Conservation (phyloP, 2,113 vertebrate genomes). For the Zosterops borbonicus region DNA sequence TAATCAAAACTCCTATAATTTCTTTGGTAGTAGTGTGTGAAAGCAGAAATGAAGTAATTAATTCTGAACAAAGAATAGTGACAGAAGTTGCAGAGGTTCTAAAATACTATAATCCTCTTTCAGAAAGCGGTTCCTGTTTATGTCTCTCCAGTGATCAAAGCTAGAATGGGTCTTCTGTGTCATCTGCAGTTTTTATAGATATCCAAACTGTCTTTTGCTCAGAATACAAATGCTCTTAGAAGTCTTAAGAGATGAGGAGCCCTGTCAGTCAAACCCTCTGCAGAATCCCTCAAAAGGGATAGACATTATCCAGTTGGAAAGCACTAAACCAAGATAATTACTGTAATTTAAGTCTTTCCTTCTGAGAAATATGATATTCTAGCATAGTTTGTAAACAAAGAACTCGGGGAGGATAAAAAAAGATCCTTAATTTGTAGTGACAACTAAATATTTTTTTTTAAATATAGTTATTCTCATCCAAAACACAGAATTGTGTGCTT, state of each 20-base stretch:
- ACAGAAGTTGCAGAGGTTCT: neutral
- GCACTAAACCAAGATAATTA: neutral
- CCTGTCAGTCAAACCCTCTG: neutral
- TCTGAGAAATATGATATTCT: neutral
- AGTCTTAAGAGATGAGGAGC: neutral
- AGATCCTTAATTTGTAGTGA: neutral
- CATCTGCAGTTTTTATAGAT: neutral
- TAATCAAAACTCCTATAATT: neutral
- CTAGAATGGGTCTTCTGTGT: neutral
- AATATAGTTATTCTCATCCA: neutral
- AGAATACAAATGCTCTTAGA: neutral
- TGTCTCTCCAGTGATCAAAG: conserved; percentile 50
- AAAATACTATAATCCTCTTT: conserved; percentile 39
- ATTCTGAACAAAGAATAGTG: conserved; percentile 15
- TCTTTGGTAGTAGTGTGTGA: neutral
- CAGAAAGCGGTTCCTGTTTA: conserved; percentile 8
- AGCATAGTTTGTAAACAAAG: neutral
- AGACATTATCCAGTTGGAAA: neutral
- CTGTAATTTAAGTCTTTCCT: neutral
- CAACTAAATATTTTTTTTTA: neutral
- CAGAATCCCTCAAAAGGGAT: neutral
- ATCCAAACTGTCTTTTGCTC: neutral
- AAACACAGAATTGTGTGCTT: neutral
- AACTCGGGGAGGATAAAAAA: neutral
- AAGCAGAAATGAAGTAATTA: conserved; percentile 19